Percentiles rank a stretch among this genome's conserved stretches.
These are phyloP conservation scores for Drosophila arawakana DNA, from an alignment of 1,140 invertebrate species.

Conservation along the genomic window DNA sequence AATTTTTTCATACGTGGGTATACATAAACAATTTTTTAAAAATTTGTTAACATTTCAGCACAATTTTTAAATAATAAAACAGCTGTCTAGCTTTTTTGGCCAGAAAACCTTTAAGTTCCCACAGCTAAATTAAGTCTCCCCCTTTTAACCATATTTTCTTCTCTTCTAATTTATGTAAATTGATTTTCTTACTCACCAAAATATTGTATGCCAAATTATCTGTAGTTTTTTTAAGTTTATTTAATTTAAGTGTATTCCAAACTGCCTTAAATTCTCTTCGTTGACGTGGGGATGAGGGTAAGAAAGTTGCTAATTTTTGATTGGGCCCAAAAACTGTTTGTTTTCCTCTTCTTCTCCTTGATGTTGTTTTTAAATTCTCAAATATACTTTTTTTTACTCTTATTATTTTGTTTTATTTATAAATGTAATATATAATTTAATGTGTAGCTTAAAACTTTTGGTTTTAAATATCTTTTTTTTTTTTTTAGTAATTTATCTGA, in stretches of 20 bases:
- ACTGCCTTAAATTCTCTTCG: conserved; percentile 19
- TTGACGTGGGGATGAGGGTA: conserved; percentile 1
- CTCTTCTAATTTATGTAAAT: too few relatives aligned
- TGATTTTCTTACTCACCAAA: conserved; percentile 5
- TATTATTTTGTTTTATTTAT: conserved; percentile 37
- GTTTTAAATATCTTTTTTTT: conserved; percentile 18
- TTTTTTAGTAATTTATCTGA: conserved; percentile 27
- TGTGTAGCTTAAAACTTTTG: conserved; percentile 62
- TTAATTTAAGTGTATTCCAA: conserved; percentile 15
- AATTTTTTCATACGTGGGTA: too few relatives aligned
- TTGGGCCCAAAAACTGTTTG: conserved; percentile 51
- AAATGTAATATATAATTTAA: conserved; percentile 69
- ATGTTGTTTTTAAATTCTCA: conserved; percentile 46
- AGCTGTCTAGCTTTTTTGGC: too few relatives aligned
- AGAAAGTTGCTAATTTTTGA: conserved; percentile 30
- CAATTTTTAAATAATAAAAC: too few relatives aligned
- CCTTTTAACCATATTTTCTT: too few relatives aligned
- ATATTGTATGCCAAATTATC: conserved; percentile 27
- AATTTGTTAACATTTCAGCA: too few relatives aligned
- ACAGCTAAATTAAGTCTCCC: too few relatives aligned
- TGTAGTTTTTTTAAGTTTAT: conserved; percentile 4
- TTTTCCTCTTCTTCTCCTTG: conserved; percentile 9
- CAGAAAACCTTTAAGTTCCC: too few relatives aligned
- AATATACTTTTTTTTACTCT: conserved; percentile 34
- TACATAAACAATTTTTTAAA: too few relatives aligned